Percentiles rank a stretch among this genome's conserved stretches.
Evolutionary conservation across 2,797 vertebrate genomes (phyloP).

Genomic region (Gastrophryne carolinensis): DNA sequence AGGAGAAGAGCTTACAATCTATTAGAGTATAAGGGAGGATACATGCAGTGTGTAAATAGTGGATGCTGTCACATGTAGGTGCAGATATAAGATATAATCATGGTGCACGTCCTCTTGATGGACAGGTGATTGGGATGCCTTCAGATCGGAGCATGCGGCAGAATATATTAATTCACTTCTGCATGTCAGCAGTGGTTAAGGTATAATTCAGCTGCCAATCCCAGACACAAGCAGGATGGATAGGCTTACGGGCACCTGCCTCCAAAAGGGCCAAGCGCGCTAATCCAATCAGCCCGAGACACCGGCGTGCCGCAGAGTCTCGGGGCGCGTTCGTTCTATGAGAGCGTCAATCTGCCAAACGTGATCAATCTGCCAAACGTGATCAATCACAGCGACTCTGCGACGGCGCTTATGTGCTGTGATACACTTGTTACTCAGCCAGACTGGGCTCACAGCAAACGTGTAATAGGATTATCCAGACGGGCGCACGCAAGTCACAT

Average conservation of each 20-base stretch:
- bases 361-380: slow-evolving; percentile 14
- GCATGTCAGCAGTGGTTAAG: slow-evolving; percentile 30
- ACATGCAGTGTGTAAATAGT: too few species aligned
- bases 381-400: not conserved
- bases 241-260: slow-evolving; percentile 13
- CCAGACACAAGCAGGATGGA: not conserved
- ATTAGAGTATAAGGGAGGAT: too few species aligned
- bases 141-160: not conserved
- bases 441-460: not conserved
- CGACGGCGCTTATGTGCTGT: not conserved
- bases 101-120: not conserved
- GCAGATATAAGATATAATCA: too few species aligned
- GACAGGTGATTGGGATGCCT: slow-evolving; percentile 26
- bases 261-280: not conserved
- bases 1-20: too few species aligned
- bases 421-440: slow-evolving; percentile 1
- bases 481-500: too few species aligned
- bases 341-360: slow-evolving; percentile 11
- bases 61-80: too few species aligned
- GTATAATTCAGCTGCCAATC: slow-evolving; percentile 37
- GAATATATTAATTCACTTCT: slow-evolving; percentile 28
- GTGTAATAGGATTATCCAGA: not conserved
- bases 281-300: slow-evolving; percentile 14
- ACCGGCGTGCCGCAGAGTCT: not conserved
- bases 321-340: not conserved